Conservation (phyloP, 2,888 invertebrate genomes). For the Branchipolynoe longqiensis region DNA sequence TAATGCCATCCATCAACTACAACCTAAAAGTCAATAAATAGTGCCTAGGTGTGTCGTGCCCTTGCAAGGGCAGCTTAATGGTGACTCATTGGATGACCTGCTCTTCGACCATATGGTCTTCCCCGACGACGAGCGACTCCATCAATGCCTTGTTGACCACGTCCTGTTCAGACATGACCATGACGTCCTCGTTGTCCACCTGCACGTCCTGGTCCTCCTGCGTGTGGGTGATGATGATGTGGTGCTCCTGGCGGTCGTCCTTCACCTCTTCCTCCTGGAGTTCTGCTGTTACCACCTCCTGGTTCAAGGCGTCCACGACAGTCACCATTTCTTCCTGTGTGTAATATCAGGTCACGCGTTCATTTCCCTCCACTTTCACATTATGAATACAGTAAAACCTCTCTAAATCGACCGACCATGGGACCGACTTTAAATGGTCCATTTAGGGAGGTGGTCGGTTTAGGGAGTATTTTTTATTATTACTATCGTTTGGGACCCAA, state of each 20-base stretch:
- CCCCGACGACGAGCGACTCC: neutral
- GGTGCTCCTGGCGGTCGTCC: neutral
- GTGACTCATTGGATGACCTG: constrained; percentile 3
- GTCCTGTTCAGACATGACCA: neutral
- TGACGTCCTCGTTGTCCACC: neutral
- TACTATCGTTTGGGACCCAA: too few relatives aligned
- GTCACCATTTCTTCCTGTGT: constrained; percentile 8
- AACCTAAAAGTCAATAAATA: too few relatives aligned
- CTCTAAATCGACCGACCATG: too few relatives aligned
- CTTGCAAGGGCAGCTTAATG: too few relatives aligned
- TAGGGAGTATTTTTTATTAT: too few relatives aligned
- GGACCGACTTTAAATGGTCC: too few relatives aligned
- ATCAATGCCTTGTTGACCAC: constrained; percentile 5
- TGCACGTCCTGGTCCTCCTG: neutral
- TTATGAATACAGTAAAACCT: too few relatives aligned
- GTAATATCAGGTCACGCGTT: too few relatives aligned
- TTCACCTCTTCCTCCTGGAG: neutral
- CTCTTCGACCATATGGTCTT: neutral
- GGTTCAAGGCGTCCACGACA: neutral
- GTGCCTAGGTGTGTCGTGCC: too few relatives aligned
- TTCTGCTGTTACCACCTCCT: neutral
- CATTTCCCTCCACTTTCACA: too few relatives aligned
- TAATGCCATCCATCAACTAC: too few relatives aligned
- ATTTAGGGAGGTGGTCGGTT: too few relatives aligned
- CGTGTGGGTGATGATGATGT: neutral